Conservation (phyloP, 2,888 invertebrate species). For the Spatulosminthurus flaviceps region DNA sequence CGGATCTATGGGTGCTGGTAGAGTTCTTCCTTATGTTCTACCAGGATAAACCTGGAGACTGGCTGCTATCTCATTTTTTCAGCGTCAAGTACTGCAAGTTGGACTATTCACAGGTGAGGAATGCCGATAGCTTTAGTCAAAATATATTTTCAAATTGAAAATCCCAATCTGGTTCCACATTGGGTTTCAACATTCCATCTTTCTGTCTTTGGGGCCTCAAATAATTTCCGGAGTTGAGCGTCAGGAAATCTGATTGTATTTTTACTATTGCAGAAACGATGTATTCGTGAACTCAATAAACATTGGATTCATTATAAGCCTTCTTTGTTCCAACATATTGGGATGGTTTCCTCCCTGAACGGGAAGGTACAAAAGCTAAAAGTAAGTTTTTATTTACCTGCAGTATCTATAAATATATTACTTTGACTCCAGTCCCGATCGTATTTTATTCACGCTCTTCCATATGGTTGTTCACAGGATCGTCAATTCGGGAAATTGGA, state of each 20-base stretch:
- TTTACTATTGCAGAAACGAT: slow-evolving; percentile 78
- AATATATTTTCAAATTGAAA: too few species aligned
- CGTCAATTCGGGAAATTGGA: slow-evolving; percentile 86
- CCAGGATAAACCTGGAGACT: slow-evolving; percentile 95
- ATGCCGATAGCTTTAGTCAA: background rate
- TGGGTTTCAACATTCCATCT: too few species aligned
- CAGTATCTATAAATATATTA: background rate
- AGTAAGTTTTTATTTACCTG: slow-evolving; percentile 68
- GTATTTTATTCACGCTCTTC: slow-evolving; percentile 20
- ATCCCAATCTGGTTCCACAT: too few species aligned
- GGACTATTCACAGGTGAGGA: slow-evolving; percentile 77
- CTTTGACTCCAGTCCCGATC: background rate
- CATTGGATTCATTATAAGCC: slow-evolving; percentile 88
- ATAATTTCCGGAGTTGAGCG: background rate
- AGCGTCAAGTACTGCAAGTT: slow-evolving; percentile 89
- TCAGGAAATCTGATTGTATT: background rate
- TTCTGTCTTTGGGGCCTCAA: too few species aligned
- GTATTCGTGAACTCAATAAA: slow-evolving; percentile 78
- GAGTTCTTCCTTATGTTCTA: slow-evolving; percentile 96
- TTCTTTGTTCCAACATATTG: slow-evolving; percentile 94
- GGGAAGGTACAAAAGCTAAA: slow-evolving; percentile 96
- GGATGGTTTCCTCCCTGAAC: slow-evolving; percentile 90
- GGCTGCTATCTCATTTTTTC: slow-evolving; percentile 90
- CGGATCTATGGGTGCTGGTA: slow-evolving; percentile 84
- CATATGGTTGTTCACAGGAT: slow-evolving; percentile 72